phyloP scores from a whole-genome alignment of 92 coral and sea anemone genomes.

The Phenganax stokvisi region DNA sequence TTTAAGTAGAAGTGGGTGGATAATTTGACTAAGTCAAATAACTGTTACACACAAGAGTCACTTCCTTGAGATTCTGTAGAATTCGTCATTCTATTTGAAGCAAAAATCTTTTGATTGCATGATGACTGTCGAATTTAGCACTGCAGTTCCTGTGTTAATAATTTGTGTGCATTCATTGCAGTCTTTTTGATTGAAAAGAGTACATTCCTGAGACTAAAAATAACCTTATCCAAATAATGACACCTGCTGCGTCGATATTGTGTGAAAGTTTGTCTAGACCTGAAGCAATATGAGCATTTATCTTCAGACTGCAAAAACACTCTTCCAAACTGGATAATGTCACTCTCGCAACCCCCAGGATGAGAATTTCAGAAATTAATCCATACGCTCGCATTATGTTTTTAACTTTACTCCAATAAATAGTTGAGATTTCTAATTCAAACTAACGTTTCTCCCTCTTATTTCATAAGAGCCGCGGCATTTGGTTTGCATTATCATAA shows the following conservation, averaged over 20 bases:
- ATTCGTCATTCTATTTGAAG: neutral
- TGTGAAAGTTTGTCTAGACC: conserved; percentile 15
- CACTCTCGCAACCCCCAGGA: neutral
- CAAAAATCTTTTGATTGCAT: neutral
- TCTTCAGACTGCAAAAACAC: conserved; percentile 12
- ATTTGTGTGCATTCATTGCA: neutral
- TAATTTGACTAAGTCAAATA: no score
- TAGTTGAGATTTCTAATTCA: neutral
- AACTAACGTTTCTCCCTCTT: neutral
- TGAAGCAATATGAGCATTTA: conserved; percentile 6
- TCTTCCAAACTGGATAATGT: neutral
- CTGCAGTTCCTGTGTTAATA: neutral
- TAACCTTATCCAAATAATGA: conserved; percentile 13
- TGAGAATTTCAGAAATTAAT: neutral
- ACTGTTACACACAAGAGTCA: no score
- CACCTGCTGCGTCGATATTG: conserved; percentile 6
- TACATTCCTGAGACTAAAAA: conserved; percentile 7
- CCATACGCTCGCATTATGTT: neutral
- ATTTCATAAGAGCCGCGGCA: neutral
- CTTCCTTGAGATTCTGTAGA: neutral
- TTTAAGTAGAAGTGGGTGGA: no score
- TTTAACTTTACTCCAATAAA: neutral
- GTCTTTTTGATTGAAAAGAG: conserved; percentile 1
- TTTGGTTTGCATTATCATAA: conserved; percentile 2
- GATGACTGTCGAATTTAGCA: neutral